phyloP scores from a whole-genome alignment of 2,113 vertebrate genomes.

The Dasyornis broadbenti region DNA sequence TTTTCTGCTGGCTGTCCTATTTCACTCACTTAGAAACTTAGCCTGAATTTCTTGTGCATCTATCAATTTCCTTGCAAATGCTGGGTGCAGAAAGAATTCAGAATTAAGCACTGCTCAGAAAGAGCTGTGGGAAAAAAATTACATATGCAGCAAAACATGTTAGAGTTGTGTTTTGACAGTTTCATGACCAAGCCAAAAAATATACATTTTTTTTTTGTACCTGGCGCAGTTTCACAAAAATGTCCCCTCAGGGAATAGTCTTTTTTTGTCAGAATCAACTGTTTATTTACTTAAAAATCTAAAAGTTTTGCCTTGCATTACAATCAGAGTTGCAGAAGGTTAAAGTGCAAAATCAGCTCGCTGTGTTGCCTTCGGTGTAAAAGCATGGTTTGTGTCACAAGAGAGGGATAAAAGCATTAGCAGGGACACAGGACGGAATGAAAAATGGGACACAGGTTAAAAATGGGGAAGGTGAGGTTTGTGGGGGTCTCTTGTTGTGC shows the following conservation, averaged over 20 bases:
- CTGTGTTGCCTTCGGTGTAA: neutral
- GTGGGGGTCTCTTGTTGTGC: neutral
- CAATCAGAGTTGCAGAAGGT: conserved; percentile 12
- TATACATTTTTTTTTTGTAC: conserved; percentile 50
- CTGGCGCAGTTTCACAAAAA: conserved; percentile 58
- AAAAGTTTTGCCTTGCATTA: conserved; percentile 49
- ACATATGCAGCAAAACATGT: conserved; percentile 58
- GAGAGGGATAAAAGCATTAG: neutral
- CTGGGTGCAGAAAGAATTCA: conserved; percentile 22
- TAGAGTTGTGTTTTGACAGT: conserved; percentile 52
- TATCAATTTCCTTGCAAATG: neutral
- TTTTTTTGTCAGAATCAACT: conserved; percentile 56
- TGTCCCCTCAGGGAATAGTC: conserved; percentile 29
- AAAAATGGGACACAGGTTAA: neutral
- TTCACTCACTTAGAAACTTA: neutral
- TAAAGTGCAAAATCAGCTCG: conserved; percentile 31
- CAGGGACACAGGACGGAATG: neutral
- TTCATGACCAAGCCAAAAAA: conserved; percentile 58
- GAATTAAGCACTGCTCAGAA: neutral
- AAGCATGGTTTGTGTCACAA: neutral
- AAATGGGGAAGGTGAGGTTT: neutral
- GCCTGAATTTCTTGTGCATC: neutral
- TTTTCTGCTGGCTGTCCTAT: neutral
- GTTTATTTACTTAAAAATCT: conserved; percentile 61
- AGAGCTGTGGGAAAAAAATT: conserved; percentile 59